phyloP scores from a whole-genome alignment of 2,888 invertebrate genomes.

The Drosophila prolongata region DNA sequence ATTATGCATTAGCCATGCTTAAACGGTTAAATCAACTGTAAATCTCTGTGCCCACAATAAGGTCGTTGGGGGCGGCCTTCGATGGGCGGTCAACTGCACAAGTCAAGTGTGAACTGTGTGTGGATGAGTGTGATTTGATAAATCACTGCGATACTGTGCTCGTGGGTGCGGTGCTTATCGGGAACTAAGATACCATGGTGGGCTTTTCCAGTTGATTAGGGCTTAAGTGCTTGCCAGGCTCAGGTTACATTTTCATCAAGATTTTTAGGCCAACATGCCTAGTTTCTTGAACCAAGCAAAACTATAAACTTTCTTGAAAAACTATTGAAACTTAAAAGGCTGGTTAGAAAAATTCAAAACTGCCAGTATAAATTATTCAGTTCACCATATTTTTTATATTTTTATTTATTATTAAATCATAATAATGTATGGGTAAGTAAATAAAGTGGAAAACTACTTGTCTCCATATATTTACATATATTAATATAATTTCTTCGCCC shows the following conservation, averaged over 20 bases:
- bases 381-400: not conserved
- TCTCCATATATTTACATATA: not conserved
- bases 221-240: not conserved
- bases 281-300: too few relatives aligned
- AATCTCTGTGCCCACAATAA: conserved; percentile 59
- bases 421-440: conserved; percentile 6
- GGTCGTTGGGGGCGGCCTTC: conserved; percentile 47
- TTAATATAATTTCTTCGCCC: not conserved
- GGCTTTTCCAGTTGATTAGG: conserved; percentile 31
- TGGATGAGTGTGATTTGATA: conserved; percentile 43
- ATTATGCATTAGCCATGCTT: conserved; percentile 75
- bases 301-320: too few relatives aligned
- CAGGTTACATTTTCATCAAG: not conserved
- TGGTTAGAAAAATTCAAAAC: not conserved
- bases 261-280: not conserved
- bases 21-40: conserved; percentile 76
- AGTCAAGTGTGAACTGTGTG: conserved; percentile 46
- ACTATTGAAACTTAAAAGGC: not conserved
- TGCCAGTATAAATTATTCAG: not conserved
- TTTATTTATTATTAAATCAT: not conserved
- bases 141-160: conserved; percentile 33
- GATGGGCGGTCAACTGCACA: conserved; percentile 56
- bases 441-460: too few relatives aligned
- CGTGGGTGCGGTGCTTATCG: conserved; percentile 9
- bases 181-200: conserved; percentile 19